A percentile compares a stretch with the other conserved stretches of the same genome.
Evolutionary conservation across 2,797 vertebrate species (phyloP).

Genomic region (Tachyglossus aculeatus): DNA sequence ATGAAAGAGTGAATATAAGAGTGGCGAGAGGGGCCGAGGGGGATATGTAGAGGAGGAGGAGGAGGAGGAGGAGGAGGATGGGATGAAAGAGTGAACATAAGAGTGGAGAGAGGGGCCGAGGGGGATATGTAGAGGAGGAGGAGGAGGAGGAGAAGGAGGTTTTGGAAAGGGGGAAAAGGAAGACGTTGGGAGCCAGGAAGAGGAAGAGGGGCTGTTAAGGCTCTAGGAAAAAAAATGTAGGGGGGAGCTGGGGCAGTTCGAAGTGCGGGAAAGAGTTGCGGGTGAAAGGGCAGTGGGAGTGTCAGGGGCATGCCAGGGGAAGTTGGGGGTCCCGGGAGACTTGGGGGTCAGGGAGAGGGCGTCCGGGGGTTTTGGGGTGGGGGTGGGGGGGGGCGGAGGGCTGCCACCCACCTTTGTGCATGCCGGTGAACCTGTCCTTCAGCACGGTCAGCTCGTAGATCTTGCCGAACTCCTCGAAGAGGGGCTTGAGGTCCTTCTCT

Average conservation of each 20-base stretch:
- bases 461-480: slow-evolving; percentile 98
- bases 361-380: background rate
- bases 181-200: background rate
- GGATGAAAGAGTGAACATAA: background rate
- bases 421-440: slow-evolving; percentile 98
- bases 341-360: background rate
- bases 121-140: background rate
- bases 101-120: background rate
- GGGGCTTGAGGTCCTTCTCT: slow-evolving; percentile 96
- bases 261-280: background rate
- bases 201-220: background rate
- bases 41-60: background rate
- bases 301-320: background rate
- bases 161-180: background rate
- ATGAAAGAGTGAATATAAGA: background rate
- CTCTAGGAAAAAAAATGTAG: background rate
- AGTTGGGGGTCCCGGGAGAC: background rate
- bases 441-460: slow-evolving; percentile 99
- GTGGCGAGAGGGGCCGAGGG: background rate
- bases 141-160: background rate
- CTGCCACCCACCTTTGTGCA: slow-evolving; percentile 94
- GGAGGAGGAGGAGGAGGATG: background rate
- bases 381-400: slow-evolving; percentile 23
- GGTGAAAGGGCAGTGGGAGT: slow-evolving; percentile 6
- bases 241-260: background rate